Percentiles rank a stretch among this genome's conserved stretches.
phyloP scores from a whole-genome alignment of 2,888 invertebrate species.

The Netelia inedita region DNA sequence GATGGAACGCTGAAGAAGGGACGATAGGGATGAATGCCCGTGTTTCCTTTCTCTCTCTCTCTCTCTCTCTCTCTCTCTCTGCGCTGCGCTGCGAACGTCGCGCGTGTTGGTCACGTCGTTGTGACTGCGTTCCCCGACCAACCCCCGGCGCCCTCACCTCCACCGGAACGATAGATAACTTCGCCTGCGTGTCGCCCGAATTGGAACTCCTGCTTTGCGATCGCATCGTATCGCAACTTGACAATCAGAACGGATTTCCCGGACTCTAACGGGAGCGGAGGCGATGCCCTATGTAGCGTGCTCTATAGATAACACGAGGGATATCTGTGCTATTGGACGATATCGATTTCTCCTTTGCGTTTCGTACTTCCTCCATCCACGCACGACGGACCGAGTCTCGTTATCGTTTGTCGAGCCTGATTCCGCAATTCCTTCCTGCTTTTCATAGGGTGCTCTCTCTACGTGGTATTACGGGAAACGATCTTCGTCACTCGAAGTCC shows the following conservation, averaged over 20 bases:
- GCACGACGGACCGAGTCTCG: conserved; percentile 28
- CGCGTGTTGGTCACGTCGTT: conserved; percentile 38
- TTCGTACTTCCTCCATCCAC: conserved; percentile 19
- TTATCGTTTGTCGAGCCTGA: conserved; percentile 64
- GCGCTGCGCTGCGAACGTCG: conserved; percentile 33
- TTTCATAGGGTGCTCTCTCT: too few species aligned
- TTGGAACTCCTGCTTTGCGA: conserved; percentile 50
- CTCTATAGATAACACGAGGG: conserved; percentile 31
- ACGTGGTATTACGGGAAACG: conserved; percentile 19
- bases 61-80: too few species aligned
- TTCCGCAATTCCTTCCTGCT: conserved; percentile 50
- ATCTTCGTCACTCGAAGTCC: conserved; percentile 18
- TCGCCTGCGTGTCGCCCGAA: conserved; percentile 43
- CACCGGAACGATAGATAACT: background rate
- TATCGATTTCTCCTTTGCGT: conserved; percentile 58
- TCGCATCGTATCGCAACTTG: conserved; percentile 58
- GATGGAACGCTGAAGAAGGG: conserved; percentile 66
- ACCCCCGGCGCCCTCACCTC: background rate
- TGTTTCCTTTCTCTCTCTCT: background rate
- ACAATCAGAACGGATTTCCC: conserved; percentile 43
- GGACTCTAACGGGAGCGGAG: background rate
- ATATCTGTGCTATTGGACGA: conserved; percentile 49
- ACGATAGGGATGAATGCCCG: conserved; percentile 64
- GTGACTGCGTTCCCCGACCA: conserved; percentile 42
- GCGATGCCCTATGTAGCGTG: conserved; percentile 16